Conservation (phyloP, 2,797 vertebrate species). For the Xyrichtys novacula region DNA sequence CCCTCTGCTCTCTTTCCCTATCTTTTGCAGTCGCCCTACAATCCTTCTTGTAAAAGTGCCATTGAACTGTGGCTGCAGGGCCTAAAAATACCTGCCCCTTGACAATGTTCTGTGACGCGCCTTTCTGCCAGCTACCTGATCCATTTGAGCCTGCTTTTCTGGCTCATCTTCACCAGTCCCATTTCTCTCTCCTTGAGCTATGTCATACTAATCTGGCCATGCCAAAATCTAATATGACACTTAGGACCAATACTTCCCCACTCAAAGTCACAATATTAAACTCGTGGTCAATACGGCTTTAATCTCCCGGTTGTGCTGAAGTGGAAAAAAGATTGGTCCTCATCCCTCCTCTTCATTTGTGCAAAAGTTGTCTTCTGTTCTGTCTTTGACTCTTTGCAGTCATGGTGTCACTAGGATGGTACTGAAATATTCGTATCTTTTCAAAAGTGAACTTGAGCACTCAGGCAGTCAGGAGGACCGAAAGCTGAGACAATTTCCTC, state of each 20-base stretch:
- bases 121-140: constrained; percentile 79
- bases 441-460: constrained; percentile 30
- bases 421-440: constrained; percentile 12
- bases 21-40: constrained; percentile 74
- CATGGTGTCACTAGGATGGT: constrained; percentile 9
- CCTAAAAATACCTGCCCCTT: constrained; percentile 84
- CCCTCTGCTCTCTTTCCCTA: constrained; percentile 40
- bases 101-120: constrained; percentile 73
- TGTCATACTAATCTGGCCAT: constrained; percentile 71
- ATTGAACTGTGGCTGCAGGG: constrained; percentile 71
- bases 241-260: constrained; percentile 49
- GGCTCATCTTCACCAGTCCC: constrained; percentile 67
- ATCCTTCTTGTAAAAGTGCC: constrained; percentile 79
- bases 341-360: constrained; percentile 10
- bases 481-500: constrained; percentile 69
- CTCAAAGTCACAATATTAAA: constrained; percentile 60
- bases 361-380: constrained; percentile 25
- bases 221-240: constrained; percentile 73
- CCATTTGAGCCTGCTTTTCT: constrained; percentile 73
- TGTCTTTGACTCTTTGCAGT: constrained; percentile 15
- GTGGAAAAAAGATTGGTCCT: constrained; percentile 36
- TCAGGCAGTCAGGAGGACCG: constrained; percentile 16
- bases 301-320: constrained; percentile 42
- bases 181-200: constrained; percentile 77
- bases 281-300: constrained; percentile 53